Evolutionary conservation across 2,113 vertebrate species (phyloP).

Genomic region (Cyprinodon brontotheroides): DNA sequence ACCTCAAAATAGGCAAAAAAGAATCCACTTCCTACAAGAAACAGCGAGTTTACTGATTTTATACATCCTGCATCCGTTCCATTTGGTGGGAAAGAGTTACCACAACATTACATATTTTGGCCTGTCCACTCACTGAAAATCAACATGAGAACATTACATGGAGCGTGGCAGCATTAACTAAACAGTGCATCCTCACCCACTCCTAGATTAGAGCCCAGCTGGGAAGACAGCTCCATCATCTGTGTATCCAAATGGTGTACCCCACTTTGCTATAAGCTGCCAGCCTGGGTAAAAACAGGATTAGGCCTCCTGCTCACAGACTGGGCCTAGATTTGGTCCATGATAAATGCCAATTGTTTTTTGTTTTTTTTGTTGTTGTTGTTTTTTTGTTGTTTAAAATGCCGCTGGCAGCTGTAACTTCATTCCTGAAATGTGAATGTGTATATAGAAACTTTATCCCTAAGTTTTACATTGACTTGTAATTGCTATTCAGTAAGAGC

Average conservation of each 20-base stretch:
- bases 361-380: constrained; percentile 29
- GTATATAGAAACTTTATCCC: constrained; percentile 19
- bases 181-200: constrained; percentile 44
- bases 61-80: neutral
- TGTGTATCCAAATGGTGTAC: constrained; percentile 76
- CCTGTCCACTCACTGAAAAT: constrained; percentile 40
- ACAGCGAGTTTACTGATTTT: neutral
- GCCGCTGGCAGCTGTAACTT: constrained; percentile 41
- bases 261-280: constrained; percentile 69
- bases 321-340: constrained; percentile 63
- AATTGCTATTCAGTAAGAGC: constrained; percentile 3
- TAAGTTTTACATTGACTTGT: constrained; percentile 14
- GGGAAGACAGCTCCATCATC: constrained; percentile 74
- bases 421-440: constrained; percentile 23
- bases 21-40: neutral
- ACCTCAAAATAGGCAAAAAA: neutral
- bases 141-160: constrained; percentile 47
- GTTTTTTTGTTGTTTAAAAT: constrained; percentile 27
- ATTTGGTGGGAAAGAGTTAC: constrained; percentile 18
- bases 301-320: constrained; percentile 72
- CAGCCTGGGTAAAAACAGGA: constrained; percentile 75
- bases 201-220: constrained; percentile 75
- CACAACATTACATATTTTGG: constrained; percentile 38
- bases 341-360: constrained; percentile 55
- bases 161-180: constrained; percentile 46